These are phyloP conservation scores for Bradynema listronoti DNA, from an alignment of 1,140 invertebrate genomes.

Conservation along the genomic window DNA sequence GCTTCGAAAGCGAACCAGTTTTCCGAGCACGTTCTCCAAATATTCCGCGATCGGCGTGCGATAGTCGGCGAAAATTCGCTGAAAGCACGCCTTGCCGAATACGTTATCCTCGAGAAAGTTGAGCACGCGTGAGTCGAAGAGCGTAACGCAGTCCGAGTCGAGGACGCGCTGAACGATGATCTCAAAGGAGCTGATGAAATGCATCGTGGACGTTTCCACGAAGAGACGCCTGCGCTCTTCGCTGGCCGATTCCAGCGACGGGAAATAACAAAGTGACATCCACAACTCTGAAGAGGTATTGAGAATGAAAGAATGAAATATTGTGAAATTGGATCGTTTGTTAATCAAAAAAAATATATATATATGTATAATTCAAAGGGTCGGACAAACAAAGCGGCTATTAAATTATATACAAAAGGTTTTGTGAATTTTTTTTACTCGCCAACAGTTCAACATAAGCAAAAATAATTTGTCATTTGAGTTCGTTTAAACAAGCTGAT, in stretches of 20 bases:
- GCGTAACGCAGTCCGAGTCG: constrained; percentile 1
- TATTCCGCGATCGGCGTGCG: not conserved
- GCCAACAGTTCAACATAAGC: no score
- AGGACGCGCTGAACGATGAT: constrained; percentile 13
- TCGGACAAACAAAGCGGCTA: no score
- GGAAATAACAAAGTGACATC: not conserved
- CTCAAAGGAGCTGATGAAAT: constrained; percentile 21
- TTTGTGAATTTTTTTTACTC: no score
- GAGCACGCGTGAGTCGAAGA: constrained; percentile 20
- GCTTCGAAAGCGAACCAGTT: constrained; percentile 1
- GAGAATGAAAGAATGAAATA: no score
- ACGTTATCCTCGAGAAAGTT: constrained; percentile 7
- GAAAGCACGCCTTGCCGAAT: not conserved
- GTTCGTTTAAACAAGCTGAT: no score
- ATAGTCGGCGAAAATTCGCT: constrained; percentile 1
- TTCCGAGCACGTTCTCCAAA: not conserved
- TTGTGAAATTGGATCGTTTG: no score
- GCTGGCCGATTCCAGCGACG: not conserved
- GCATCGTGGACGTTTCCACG: constrained; percentile 14
- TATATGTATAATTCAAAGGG: no score
- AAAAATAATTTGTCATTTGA: no score
- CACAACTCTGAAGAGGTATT: constrained; percentile 9
- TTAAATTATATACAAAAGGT: no score
- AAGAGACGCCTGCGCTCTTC: constrained; percentile 18
- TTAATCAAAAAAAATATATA: no score